These are phyloP conservation scores for Spinibarbus caldwelli DNA, from an alignment of 2,797 vertebrate genomes.

Conservation along the genomic window DNA sequence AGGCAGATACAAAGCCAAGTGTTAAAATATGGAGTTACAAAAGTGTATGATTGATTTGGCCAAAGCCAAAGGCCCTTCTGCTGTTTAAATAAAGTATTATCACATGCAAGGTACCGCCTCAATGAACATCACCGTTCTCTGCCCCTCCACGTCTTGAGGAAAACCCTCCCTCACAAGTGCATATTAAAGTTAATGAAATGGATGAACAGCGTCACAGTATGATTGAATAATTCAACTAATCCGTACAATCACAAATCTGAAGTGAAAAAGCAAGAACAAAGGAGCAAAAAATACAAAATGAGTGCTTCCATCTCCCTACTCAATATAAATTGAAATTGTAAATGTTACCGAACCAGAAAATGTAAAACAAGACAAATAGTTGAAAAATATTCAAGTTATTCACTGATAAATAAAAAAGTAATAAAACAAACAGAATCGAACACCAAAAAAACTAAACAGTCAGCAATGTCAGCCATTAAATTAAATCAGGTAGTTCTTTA, in stretches of 20 bases:
- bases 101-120: constrained; percentile 52
- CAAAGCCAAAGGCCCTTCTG: constrained; percentile 53
- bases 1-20: constrained; percentile 55
- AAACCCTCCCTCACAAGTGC: constrained; percentile 45
- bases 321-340: neutral
- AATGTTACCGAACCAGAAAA: constrained; percentile 61
- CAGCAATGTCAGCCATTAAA: constrained; percentile 52
- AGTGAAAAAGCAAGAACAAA: constrained; percentile 37
- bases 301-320: constrained; percentile 29
- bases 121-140: constrained; percentile 7
- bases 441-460: constrained; percentile 59
- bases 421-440: constrained; percentile 71
- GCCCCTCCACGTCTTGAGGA: constrained; percentile 17
- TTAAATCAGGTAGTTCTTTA: constrained; percentile 45
- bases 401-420: constrained; percentile 63
- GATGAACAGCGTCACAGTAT: constrained; percentile 52
- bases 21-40: constrained; percentile 67
- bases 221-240: constrained; percentile 28
- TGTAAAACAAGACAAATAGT: constrained; percentile 48
- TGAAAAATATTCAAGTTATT: constrained; percentile 75
- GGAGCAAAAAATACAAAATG: neutral
- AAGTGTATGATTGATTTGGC: constrained; percentile 53
- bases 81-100: constrained; percentile 49
- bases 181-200: constrained; percentile 43
- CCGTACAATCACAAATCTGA: constrained; percentile 22